Evolutionary conservation across 2,888 invertebrate genomes (phyloP).

Genomic region (Mythimna pallens): DNA sequence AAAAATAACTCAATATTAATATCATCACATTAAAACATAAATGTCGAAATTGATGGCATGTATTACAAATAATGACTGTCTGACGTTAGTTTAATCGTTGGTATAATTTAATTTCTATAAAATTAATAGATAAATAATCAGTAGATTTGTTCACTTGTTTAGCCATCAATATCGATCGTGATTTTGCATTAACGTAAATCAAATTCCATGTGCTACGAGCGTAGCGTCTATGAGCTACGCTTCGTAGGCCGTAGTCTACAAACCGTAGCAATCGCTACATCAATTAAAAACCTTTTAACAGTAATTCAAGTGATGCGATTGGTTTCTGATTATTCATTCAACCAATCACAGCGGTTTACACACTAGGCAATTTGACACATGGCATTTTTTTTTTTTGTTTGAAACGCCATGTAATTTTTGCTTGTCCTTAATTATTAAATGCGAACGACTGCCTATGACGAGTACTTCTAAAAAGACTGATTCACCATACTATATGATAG

Average conservation of each 20-base stretch:
- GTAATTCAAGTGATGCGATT: neutral
- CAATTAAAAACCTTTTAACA: neutral
- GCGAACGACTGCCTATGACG: no score
- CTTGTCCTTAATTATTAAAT: no score
- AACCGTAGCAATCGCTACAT: conserved; percentile 19
- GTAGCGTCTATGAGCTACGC: conserved; percentile 30
- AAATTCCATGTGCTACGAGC: conserved; percentile 15
- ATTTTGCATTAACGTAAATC: neutral
- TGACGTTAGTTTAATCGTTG: no score
- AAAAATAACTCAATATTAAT: no score
- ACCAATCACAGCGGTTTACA: neutral
- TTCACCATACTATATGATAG: no score
- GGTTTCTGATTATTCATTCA: neutral
- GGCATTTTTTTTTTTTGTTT: no score
- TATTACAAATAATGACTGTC: neutral
- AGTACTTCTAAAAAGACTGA: no score
- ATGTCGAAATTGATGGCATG: neutral
- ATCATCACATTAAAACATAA: neutral
- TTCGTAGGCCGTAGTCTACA: neutral
- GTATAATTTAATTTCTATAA: no score
- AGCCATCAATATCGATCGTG: neutral
- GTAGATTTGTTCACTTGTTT: no score
- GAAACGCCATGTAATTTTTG: no score
- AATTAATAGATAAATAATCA: no score
- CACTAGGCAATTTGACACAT: neutral